Evolutionary conservation across 2,797 vertebrate genomes (phyloP), one percentile per base, ranked within the genome.

Genomic region (Chrosomus eos): DNA sequence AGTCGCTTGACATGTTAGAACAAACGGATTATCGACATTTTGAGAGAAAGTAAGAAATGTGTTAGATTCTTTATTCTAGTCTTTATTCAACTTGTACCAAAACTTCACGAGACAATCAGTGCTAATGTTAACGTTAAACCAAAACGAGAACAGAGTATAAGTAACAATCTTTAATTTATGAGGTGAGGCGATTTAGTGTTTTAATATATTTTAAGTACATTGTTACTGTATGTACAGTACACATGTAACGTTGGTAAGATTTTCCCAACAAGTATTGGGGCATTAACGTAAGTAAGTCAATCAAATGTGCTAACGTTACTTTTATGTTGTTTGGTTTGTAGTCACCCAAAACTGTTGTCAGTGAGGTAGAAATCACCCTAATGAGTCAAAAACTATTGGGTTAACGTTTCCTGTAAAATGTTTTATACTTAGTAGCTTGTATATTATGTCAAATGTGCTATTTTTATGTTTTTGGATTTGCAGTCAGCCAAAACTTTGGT

Each of bases 21-120:
- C 43, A 83, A 73, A 73, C 31, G 28, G 68, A 73, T 10, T 67
- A 4, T 48, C 7, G 4, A 33, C 36, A 43, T 45, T 55, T 43
- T 4, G 14, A 83, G 36, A 86, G 13, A 53, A 51, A 68, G 85
- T 86, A 83, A 86, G 81, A 67, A 8, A 64, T 23, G 2, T 28
- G 1, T 23, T 71, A 0, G 16, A 13, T 48, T 10, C 43, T 38
- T 26, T 13, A 3, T 40, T 38, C 2, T 31, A 10, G 21, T 23
- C 6, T 23, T 13, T 36, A 36, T 53, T 45, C 7, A 33, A 13
- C 62, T 18, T 53, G 16, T 23, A 23, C 9, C 2, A 4, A 13
- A 70, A n/a, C 23, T 31, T 40, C 18, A 33, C 28, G 7, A 28
- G 18, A 26, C 10, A 31, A 21, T 31, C 60, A 51, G 19, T 45